Evolutionary conservation across 2,113 vertebrate genomes (phyloP).

Genomic region (Anoura caudifer): DNA sequence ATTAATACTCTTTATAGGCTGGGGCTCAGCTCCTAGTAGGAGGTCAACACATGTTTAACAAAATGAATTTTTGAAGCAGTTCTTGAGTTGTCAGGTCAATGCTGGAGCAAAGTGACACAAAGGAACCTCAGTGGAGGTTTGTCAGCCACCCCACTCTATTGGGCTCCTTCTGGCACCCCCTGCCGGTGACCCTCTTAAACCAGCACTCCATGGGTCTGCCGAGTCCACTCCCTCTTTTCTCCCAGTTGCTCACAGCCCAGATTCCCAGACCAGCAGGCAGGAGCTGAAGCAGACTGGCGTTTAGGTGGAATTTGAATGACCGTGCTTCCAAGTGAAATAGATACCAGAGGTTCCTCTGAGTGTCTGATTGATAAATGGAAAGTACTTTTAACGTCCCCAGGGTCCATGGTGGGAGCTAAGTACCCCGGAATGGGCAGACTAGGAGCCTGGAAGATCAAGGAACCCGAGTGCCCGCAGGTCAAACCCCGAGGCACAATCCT

Average conservation of each 20-base stretch:
- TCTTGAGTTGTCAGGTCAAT: not conserved
- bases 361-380: not conserved
- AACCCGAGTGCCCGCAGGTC: not conserved
- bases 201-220: not conserved
- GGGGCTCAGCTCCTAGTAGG: not conserved
- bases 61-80: not conserved
- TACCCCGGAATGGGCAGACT: not conserved
- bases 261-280: not conserved
- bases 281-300: not conserved
- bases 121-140: not conserved
- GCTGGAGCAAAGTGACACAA: not conserved
- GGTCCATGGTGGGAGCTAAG: not conserved
- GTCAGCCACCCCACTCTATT: not conserved
- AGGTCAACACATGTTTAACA: not conserved
- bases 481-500: not conserved
- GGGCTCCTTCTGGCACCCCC: not conserved
- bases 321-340: not conserved
- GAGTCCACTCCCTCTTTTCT: not conserved
- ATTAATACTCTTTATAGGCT: not conserved
- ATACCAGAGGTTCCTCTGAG: not conserved
- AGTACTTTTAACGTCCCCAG: not conserved
- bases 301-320: rapidly evolving
- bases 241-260: not conserved
- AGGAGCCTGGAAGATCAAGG: not conserved
- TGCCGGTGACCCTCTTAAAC: not conserved